Conservation (phyloP, 1,140 invertebrate species). For the Drosophila ananassae region DNA sequence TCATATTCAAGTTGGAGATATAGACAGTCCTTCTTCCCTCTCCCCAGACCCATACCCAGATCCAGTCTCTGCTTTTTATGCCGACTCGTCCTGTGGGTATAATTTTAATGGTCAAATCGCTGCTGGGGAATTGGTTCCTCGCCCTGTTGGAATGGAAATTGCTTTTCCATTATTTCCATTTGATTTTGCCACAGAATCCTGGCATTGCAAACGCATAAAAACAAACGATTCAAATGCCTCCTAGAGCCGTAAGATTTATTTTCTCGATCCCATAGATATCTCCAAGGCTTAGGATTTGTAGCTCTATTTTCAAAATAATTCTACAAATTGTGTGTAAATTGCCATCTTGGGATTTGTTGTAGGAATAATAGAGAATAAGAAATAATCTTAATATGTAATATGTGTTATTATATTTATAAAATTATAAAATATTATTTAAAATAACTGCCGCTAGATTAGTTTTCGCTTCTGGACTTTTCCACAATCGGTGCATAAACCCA, state of each 20-base stretch:
- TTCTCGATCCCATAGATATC: constrained; percentile 27
- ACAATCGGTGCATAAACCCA: constrained; percentile 23
- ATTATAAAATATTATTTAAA: neutral
- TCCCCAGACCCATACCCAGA: too few relatives aligned
- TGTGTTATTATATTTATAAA: too few relatives aligned
- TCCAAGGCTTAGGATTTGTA: neutral
- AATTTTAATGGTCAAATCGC: constrained; percentile 83
- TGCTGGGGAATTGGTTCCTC: constrained; percentile 58
- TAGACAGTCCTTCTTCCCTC: neutral
- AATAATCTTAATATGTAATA: too few relatives aligned
- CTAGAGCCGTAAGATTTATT: constrained; percentile 62
- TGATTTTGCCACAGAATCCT: constrained; percentile 31
- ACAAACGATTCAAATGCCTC: constrained; percentile 69
- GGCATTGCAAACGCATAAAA: constrained; percentile 80
- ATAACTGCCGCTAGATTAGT: neutral
- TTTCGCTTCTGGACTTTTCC: neutral
- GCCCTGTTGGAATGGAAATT: constrained; percentile 67
- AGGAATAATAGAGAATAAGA: neutral
- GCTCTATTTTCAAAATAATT: neutral
- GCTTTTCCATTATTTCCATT: constrained; percentile 59
- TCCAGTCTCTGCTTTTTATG: constrained; percentile 55
- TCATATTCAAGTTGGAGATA: constrained; percentile 73
- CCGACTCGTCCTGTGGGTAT: constrained; percentile 74
- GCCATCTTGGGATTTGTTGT: constrained; percentile 33
- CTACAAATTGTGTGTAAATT: constrained; percentile 16